Base-by-base conservation (phyloP, 2,113 vertebrate genomes). In the Calidris pugnax region DNA sequence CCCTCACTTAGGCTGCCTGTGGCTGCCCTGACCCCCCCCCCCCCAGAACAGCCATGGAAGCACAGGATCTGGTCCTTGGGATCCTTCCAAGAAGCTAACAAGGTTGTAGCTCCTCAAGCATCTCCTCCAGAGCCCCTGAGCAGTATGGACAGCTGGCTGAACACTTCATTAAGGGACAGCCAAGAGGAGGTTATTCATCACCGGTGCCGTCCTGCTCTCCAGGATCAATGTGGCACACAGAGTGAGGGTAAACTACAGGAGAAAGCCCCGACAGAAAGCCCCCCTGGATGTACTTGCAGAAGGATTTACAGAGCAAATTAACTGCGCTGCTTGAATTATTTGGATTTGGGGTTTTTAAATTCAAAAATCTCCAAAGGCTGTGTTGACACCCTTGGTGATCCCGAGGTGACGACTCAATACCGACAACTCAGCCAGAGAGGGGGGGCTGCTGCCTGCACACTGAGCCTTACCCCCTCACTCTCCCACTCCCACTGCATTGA, bases 271-370 rank as follows among this genome's bases (percentile, higher is more conserved):
- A 33, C 33, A 64, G 50, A 80, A 51, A 71, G 37, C 41, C 43
- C 51, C 14, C 74, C 48, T 51, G 62, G 43, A 82, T 20, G 60
- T 33, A 63, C 69, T 69, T 48, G 30, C 74, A 89, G 59, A 80
- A 86, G 55, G 48, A 80, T 87, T 91, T 90, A 74, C 8, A 68
- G 78, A 59, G 48, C 37, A 82, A 78, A 72, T 78, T n/a, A 90
- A 63, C 51, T 57, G 55, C 19, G 20, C 10, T 53, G 30, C 8
- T 57, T 72, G 28, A 87, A 56, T 93, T 63, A 55, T 37, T 60
- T 59, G 77, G 14, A 30, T 92, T 85, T 15, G 23, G 17, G 27
- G 6, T 16, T 60, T 72, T 55, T 50, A 11, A 66, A 51, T 75
- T 76, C n/a, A 81, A 39, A 47, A 90, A 69, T n/a, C 23, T 64